Base-by-base conservation (phyloP, 1,140 invertebrate species). In the Gerris buenoi region DNA sequence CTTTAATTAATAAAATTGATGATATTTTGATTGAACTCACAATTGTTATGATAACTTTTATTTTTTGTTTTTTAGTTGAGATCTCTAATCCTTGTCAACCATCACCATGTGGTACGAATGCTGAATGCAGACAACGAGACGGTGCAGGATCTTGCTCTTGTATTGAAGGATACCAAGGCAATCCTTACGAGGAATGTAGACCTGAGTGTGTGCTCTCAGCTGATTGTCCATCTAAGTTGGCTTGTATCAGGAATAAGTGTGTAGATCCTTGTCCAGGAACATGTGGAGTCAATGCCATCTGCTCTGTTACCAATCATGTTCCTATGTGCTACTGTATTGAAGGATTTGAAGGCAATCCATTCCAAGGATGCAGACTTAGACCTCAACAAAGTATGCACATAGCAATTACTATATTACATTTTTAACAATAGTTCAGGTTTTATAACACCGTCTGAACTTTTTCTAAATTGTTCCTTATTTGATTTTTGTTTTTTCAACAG, bases 211-310 rank as follows among this genome's bases (percentile, higher is more conserved):
- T 83, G 1, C 75, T 87, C 3, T 85, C 88, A 71, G 81, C 84
- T 1, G 88, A 92, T 70, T 91, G 89, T 76, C 75, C 85, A 1
- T 82, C 83, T 22, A 84, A 85, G 68, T 83, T 84, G 73, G 85
- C 87, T 23, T 92, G 89, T 74, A 83, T 88, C 29, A 84, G 84
- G 72, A 83, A 85, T 67, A 87, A 86, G 77, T 91, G 89, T 74
- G 77, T 81, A 65, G 83, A 91, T 77, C 88, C 88, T 27, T 91
- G 89, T 73, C 84, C 84, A 18, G 86, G 85, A 69, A 84, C 83
- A 28, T 91, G 89, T 76, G 88, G 88, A 18, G 74, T 79, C 1
- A 87, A 90, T 75, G 84, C 88, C 22, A 78, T 85, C 64, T 90
- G 88, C 72, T 82, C 85, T 77, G 88, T 89, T 1, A 81, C 88